These are phyloP conservation scores for Drosophila kohkoa DNA, from an alignment of 1,140 invertebrate species.

Conservation along the genomic window DNA sequence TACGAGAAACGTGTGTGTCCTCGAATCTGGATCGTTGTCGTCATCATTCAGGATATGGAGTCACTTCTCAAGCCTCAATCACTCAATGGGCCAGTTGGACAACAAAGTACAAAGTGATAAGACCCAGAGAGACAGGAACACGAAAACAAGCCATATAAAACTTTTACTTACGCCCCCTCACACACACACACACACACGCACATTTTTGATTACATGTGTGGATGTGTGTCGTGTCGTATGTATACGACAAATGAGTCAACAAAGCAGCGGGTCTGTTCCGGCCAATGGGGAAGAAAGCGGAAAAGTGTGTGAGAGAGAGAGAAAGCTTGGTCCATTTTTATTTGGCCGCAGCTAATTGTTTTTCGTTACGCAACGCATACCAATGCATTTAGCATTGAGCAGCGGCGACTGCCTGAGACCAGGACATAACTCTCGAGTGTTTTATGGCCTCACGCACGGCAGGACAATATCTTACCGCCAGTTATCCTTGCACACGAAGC, in stretches of 20 bases:
- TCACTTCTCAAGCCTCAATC: constrained; percentile 53
- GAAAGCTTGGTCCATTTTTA: constrained; percentile 54
- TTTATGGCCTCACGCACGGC: constrained; percentile 78
- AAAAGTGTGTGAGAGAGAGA: neutral
- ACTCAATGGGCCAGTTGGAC: constrained; percentile 37
- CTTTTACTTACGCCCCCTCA: constrained; percentile 41
- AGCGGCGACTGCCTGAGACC: constrained; percentile 21
- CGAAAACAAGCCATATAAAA: constrained; percentile 69
- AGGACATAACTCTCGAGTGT: constrained; percentile 78
- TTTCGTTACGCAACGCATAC: constrained; percentile 81
- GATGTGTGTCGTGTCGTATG: no score
- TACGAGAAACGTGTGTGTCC: constrained; percentile 43
- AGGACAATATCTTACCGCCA: constrained; percentile 74
- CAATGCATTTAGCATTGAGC: constrained; percentile 70
- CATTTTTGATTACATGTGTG: neutral
- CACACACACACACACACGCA: neutral
- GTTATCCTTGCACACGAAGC: constrained; percentile 42
- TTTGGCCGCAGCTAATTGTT: constrained; percentile 81
- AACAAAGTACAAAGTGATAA: constrained; percentile 75
- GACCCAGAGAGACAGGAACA: constrained; percentile 42
- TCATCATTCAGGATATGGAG: constrained; percentile 58
- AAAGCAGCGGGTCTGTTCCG: constrained; percentile 29
- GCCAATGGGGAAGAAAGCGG: neutral
- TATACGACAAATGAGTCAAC: constrained; percentile 17
- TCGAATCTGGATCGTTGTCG: constrained; percentile 33